Evolutionary conservation across 1,140 invertebrate genomes (phyloP).

Genomic region (Monomorium pharaonis): DNA sequence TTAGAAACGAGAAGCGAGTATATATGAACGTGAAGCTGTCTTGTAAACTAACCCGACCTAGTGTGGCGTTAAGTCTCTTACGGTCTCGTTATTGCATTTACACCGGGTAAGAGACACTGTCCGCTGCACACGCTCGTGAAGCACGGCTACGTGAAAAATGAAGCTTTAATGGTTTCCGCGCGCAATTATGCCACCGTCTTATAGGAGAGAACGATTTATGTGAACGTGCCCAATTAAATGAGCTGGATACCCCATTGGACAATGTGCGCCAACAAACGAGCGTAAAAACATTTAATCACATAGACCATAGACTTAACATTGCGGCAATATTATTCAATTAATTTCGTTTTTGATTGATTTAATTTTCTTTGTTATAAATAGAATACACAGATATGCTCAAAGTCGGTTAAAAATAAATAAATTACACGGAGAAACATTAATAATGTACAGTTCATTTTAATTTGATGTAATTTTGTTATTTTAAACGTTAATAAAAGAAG

Average conservation of each 20-base stretch:
- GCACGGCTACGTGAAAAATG: slow-evolving; percentile 35
- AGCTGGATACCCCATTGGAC: not conserved
- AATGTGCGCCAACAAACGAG: not conserved
- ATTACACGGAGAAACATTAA: not conserved
- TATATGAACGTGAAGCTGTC: slow-evolving; percentile 18
- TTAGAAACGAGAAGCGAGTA: not conserved
- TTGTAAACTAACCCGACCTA: slow-evolving; percentile 27
- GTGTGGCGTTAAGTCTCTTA: not conserved
- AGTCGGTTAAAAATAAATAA: not conserved
- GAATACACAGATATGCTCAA: not conserved
- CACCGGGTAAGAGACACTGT: not conserved
- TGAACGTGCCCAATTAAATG: slow-evolving; percentile 19
- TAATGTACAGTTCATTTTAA: not conserved
- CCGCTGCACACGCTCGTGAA: not conserved
- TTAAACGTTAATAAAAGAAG: no score
- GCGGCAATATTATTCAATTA: not conserved
- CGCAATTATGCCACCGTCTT: slow-evolving; percentile 21
- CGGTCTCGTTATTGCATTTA: slow-evolving; percentile 42
- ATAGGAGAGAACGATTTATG: slow-evolving; percentile 22
- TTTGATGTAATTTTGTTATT: no score
- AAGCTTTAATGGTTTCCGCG: slow-evolving; percentile 42
- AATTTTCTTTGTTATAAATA: not conserved
- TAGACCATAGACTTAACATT: not conserved
- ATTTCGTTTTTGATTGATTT: not conserved
- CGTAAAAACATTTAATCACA: not conserved